Percentiles rank a stretch among this genome's conserved stretches.
Evolutionary conservation across 2,797 vertebrate species (phyloP).

Genomic region (Melanotaenia boesemani): DNA sequence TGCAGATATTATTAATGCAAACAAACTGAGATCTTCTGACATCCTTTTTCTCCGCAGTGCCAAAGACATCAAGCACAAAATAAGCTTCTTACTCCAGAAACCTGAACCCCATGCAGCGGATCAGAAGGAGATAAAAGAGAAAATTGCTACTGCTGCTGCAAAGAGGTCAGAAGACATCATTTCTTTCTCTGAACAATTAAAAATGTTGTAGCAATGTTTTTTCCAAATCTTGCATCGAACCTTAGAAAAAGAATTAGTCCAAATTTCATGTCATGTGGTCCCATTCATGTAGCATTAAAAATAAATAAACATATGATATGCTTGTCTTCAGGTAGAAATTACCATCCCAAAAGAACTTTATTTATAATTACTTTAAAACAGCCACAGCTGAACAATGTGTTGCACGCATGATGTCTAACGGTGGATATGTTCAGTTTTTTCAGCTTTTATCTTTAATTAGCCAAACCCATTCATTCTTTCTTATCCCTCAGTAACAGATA

Average conservation of each 20-base stretch:
- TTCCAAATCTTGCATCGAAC: too few relatives aligned
- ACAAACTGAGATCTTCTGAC: conserved; percentile 2
- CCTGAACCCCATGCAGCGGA: conserved; percentile 83
- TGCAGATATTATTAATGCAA: conserved; percentile 9
- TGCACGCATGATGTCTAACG: too few relatives aligned
- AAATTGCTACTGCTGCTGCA: conserved; percentile 65
- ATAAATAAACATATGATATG: neutral
- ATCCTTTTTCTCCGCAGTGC: conserved; percentile 79
- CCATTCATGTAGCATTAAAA: neutral
- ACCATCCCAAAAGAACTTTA: too few relatives aligned
- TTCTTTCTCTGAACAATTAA: neutral
- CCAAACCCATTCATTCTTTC: too few relatives aligned
- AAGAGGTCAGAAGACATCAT: conserved; percentile 83
- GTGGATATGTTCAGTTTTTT: too few relatives aligned
- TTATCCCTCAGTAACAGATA: neutral
- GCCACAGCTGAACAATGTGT: too few relatives aligned
- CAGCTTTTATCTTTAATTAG: neutral
- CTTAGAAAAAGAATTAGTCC: neutral
- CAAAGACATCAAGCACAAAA: conserved; percentile 95
- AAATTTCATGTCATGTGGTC: too few relatives aligned
- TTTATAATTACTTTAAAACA: too few relatives aligned
- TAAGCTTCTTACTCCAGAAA: conserved; percentile 92
- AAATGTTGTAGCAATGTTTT: neutral
- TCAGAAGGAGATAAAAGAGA: conserved; percentile 80
- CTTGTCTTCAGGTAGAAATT: neutral